A percentile compares a stretch with the other conserved stretches of the same genome.
These are phyloP conservation scores for Cheilosia grossa DNA, from an alignment of 2,888 invertebrate species.

Conservation along the genomic window DNA sequence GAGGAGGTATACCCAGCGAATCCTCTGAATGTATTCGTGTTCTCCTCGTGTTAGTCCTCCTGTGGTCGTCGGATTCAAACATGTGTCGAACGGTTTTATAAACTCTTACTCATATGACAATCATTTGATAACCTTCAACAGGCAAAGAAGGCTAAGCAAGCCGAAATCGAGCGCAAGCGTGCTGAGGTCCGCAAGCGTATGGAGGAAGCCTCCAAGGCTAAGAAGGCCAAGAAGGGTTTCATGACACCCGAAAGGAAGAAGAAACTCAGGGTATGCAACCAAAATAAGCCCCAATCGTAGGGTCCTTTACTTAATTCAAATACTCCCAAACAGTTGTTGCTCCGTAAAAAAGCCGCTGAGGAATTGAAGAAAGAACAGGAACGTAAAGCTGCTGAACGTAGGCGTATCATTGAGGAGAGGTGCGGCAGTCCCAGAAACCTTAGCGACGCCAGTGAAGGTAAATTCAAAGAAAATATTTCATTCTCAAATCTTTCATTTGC, in stretches of 20 bases:
- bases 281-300: not conserved
- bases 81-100: slow-evolving; percentile 15
- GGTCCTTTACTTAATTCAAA: not conserved
- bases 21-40: slow-evolving; percentile 49
- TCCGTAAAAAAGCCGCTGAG: slow-evolving; percentile 99
- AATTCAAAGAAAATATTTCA: slow-evolving; percentile 69
- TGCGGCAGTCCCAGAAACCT: slow-evolving; percentile 96
- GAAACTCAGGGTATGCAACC: slow-evolving; percentile 93
- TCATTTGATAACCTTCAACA: slow-evolving; percentile 80
- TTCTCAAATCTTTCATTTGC: not conserved
- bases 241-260: slow-evolving; percentile 99
- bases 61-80: slow-evolving; percentile 35
- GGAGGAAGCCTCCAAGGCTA: slow-evolving; percentile 99
- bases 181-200: slow-evolving; percentile 99
- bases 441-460: slow-evolving; percentile 98
- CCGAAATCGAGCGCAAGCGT: slow-evolving; percentile 99
- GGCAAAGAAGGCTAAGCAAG: slow-evolving; percentile 99
- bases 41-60: slow-evolving; percentile 63
- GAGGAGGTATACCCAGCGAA: slow-evolving; percentile 79
- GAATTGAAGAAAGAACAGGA: slow-evolving; percentile 99
- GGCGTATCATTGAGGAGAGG: slow-evolving; percentile 97
- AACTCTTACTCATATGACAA: slow-evolving; percentile 11
- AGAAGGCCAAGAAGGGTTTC: slow-evolving; percentile 99
- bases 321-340: slow-evolving; percentile 89
- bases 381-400: slow-evolving; percentile 98